Percentiles rank a stretch among this genome's conserved stretches.
Evolutionary conservation across 2,888 invertebrate genomes (phyloP).

Genomic region (Shargacucullia verbasci): DNA sequence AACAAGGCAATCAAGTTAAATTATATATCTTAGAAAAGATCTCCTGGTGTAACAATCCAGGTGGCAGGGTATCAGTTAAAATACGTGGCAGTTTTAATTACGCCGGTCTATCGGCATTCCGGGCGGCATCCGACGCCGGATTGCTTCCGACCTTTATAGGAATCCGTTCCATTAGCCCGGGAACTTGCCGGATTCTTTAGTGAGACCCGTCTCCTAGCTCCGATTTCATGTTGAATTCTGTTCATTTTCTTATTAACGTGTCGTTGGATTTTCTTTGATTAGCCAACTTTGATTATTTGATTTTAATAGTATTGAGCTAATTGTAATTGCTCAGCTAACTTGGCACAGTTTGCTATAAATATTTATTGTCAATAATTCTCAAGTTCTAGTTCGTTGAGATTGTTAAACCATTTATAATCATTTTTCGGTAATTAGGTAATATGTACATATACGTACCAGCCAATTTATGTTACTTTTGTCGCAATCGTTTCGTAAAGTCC

Average conservation of each 20-base stretch:
- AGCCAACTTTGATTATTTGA: constrained; percentile 38
- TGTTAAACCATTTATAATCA: neutral
- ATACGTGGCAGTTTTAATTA: constrained; percentile 83
- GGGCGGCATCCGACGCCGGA: constrained; percentile 63
- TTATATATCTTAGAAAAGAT: neutral
- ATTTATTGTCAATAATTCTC: no score
- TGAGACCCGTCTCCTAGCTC: constrained; percentile 55
- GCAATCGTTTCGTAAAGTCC: no score
- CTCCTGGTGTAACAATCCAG: constrained; percentile 66
- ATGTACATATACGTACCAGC: no score
- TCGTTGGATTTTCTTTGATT: constrained; percentile 56
- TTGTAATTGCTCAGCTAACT: neutral
- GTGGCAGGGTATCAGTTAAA: constrained; percentile 75
- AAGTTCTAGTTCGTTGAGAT: no score
- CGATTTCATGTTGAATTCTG: constrained; percentile 54
- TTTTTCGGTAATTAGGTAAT: no score
- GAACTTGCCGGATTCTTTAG: constrained; percentile 75
- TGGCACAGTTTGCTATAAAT: no score
- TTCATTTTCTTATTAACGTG: constrained; percentile 60
- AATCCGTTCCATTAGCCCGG: constrained; percentile 79
- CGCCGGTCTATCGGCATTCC: constrained; percentile 80
- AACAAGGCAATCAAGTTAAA: no score
- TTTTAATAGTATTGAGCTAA: neutral
- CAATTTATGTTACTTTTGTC: no score
- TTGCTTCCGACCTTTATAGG: constrained; percentile 70